phyloP scores from a whole-genome alignment of 1,140 invertebrate species.

The Rhagoletis zephyria region DNA sequence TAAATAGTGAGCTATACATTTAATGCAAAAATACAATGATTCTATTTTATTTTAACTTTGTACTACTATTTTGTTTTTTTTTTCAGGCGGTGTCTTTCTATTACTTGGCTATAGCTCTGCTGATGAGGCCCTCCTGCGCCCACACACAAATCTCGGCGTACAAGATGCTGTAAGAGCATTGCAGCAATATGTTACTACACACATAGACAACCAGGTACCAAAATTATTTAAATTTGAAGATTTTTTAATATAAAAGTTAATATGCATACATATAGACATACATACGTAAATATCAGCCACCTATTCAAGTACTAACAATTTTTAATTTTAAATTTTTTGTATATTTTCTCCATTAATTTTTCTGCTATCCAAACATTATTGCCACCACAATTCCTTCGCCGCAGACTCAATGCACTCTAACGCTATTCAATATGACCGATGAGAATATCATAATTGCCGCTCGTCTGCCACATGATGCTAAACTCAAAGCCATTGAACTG shows the following conservation, averaged over 20 bases:
- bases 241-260: too few species aligned
- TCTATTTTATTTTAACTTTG: too few species aligned
- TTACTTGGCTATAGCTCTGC: slow-evolving; percentile 90
- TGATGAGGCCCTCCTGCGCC: slow-evolving; percentile 86
- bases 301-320: too few species aligned
- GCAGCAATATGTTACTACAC: slow-evolving; percentile 82
- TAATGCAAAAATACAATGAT: too few species aligned
- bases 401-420: slow-evolving; percentile 86
- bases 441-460: slow-evolving; percentile 90
- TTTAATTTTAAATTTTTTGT: too few species aligned
- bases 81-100: slow-evolving; percentile 85
- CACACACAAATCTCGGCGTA: slow-evolving; percentile 84
- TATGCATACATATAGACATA: too few species aligned
- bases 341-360: too few species aligned
- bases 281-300: too few species aligned
- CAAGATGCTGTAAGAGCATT: slow-evolving; percentile 85
- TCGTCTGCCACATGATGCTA: slow-evolving; percentile 81
- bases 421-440: slow-evolving; percentile 86
- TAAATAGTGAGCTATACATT: too few species aligned
- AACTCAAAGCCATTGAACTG: slow-evolving; percentile 75
- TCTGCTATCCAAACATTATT: neutral
- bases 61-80: neutral
- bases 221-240: neutral
- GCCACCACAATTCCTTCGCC: slow-evolving; percentile 62
- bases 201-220: slow-evolving; percentile 81